These are phyloP conservation scores for Urocitellus parryii DNA, from an alignment of 2,113 vertebrate species.

Conservation along the genomic window DNA sequence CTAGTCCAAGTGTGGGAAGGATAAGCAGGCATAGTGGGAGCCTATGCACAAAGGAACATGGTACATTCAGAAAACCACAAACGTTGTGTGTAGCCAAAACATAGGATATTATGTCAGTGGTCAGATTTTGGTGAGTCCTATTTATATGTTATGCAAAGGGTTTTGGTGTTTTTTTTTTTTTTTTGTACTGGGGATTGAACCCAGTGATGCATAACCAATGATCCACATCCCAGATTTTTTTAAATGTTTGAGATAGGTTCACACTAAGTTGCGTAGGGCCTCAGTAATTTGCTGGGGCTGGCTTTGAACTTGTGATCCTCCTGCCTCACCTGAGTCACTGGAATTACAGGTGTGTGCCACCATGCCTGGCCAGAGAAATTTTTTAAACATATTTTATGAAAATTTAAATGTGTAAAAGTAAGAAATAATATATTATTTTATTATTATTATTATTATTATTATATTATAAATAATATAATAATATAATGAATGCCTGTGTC, in stretches of 20 bases:
- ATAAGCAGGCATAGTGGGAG: not conserved
- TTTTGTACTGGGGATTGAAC: too few relatives aligned
- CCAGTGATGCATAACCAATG: too few relatives aligned
- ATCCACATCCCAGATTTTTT: too few relatives aligned
- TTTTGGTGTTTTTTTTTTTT: too few relatives aligned
- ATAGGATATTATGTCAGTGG: not conserved
- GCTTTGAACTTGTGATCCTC: too few relatives aligned
- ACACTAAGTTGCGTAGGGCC: too few relatives aligned
- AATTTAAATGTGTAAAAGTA: slow-evolving; percentile 11
- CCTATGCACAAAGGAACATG: not conserved
- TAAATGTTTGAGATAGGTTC: too few relatives aligned
- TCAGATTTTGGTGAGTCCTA: not conserved
- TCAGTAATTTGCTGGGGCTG: too few relatives aligned
- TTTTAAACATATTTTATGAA: not conserved
- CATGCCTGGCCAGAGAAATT: too few relatives aligned
- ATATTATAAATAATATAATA: not conserved
- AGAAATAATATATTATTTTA: not conserved
- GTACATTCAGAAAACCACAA: not conserved
- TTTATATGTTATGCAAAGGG: not conserved
- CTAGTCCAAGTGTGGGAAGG: not conserved
- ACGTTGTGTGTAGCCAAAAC: not conserved
- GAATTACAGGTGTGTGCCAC: too few relatives aligned
- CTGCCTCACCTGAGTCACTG: too few relatives aligned
- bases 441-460: too few relatives aligned
- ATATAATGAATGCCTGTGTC: not conserved